Conservation (phyloP, 2,113 vertebrate species). For the Dipodomys merriami region DNA sequence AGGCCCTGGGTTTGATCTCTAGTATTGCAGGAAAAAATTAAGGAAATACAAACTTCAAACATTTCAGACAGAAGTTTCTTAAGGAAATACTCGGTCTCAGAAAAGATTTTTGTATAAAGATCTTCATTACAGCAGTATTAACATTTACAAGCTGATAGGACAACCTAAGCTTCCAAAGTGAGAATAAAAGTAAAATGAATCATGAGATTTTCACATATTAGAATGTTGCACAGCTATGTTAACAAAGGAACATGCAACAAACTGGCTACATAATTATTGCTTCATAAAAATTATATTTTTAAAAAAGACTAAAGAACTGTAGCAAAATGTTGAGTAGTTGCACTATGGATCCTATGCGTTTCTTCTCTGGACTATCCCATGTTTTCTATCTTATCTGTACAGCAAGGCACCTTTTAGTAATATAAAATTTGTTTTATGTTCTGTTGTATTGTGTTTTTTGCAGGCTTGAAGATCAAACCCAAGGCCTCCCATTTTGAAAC, state of each 20-base stretch:
- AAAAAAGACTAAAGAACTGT: neutral
- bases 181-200: neutral
- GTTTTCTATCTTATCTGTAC: slow-evolving; percentile 5
- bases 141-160: too few relatives aligned
- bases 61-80: neutral
- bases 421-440: neutral
- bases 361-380: neutral
- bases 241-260: slow-evolving; percentile 10
- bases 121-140: neutral
- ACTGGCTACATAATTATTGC: neutral
- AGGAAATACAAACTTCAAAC: neutral
- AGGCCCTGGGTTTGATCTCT: too few relatives aligned
- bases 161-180: neutral
- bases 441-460: neutral
- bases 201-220: neutral
- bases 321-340: neutral
- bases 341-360: neutral
- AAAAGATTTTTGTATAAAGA: slow-evolving; percentile 7
- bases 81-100: slow-evolving; percentile 4
- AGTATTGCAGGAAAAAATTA: too few relatives aligned
- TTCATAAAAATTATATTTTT: neutral
- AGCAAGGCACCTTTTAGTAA: neutral
- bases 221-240: neutral
- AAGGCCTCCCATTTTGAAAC: neutral
- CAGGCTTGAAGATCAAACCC: neutral